Evolutionary conservation across 2,888 invertebrate species (phyloP), one percentile per base, ranked within the genome.

Genomic region (Acronicta leporina): DNA sequence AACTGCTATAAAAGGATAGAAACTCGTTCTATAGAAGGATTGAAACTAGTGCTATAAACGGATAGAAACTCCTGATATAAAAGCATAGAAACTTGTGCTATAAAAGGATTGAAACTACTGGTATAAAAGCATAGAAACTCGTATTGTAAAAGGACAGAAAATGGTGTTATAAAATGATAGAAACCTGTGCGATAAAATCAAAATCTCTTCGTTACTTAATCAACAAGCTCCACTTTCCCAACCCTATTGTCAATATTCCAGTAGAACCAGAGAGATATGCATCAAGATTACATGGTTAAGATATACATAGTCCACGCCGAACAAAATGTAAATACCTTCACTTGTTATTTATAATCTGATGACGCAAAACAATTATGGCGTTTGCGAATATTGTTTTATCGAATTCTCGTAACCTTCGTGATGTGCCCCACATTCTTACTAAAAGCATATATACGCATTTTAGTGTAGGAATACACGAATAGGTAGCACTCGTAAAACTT

Each of bases 281-380:
- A 70, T 63, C 73, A 55, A 58, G 63, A 62, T 70, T 30, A 58
- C 42, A 38, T 0, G 13, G 60, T 61, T 74, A 74, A 50, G 43
- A 55, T 61, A 47, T 58, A 61, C 52, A 11, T 52, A 71, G 63
- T 63, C 42, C 51, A 16, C 27, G 41, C 27, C 13, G 20, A 55
- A 70, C 48, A 48, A 42, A 52, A 63, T 52, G 56, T 60, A 30
- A 49, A 54, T 68, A 25, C 50, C 58, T 61, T 49, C 54, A 44
- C 51, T 50, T 48, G 57, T 50, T 72, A 61, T 59, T 63, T 65
- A 58, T 58, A 68, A 63, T 54, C 54, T n/a, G 46, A 42, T 75
- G 75, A 75, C 73, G 75, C 52, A 66, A 44, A 52, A 45, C 43
- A 70, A 72, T 57, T 55, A 48, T 52, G 38, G 46, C 20, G 38